These are phyloP conservation scores for Rhagoletis zephyria DNA, from an alignment of 1,140 invertebrate genomes.

Conservation along the genomic window DNA sequence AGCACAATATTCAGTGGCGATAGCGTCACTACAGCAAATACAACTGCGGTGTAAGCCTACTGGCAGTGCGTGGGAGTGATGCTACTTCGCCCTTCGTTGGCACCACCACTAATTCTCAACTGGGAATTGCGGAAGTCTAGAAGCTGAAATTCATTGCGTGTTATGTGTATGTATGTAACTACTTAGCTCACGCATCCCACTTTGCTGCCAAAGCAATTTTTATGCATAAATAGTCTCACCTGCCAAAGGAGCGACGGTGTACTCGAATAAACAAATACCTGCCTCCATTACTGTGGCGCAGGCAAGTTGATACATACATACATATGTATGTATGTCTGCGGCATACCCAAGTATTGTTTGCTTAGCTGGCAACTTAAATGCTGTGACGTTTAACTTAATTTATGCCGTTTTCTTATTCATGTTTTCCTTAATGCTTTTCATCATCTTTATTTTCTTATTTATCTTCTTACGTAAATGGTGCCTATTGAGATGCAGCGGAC, in stretches of 20 bases:
- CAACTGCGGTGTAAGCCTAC: background rate
- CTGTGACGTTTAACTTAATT: conserved; percentile 37
- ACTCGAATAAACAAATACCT: background rate
- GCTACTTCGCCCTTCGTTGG: background rate
- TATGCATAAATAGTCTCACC: background rate
- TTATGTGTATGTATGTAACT: background rate
- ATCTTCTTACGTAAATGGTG: no score
- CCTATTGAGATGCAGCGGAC: no score
- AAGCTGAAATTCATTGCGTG: conserved; percentile 17
- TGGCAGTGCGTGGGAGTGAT: background rate
- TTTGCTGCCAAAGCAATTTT: background rate
- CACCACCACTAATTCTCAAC: background rate
- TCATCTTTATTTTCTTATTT: background rate
- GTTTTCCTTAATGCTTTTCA: conserved; percentile 13
- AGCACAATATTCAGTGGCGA: background rate
- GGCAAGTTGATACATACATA: no score
- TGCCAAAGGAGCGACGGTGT: background rate
- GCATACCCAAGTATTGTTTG: background rate
- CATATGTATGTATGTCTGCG: no score
- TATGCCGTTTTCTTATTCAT: conserved; percentile 18
- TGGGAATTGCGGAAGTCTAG: conserved; percentile 13
- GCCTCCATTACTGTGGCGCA: background rate
- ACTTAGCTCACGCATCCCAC: background rate
- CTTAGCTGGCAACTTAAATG: background rate
- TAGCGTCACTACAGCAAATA: background rate